These are phyloP conservation scores for Sebastes minor DNA, from an alignment of 2,797 vertebrate genomes.

Conservation along the genomic window DNA sequence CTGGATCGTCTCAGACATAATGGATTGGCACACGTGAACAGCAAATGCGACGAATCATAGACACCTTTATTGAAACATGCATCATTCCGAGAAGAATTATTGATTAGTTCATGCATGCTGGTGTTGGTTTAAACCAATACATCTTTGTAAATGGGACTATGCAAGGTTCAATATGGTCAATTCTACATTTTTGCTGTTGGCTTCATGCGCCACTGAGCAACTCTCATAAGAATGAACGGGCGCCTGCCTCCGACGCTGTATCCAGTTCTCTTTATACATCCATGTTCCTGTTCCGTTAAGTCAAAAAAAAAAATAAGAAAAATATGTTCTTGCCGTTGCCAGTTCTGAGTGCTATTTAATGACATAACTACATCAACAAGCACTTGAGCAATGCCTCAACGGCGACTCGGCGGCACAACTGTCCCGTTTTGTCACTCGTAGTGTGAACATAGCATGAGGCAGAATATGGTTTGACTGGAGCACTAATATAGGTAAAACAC, in stretches of 20 bases:
- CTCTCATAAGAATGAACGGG: too few species aligned
- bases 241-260: too few species aligned
- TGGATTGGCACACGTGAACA: background rate
- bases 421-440: background rate
- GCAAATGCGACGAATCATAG: background rate
- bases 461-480: background rate
- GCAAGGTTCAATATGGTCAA: background rate
- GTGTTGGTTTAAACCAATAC: slow-evolving; percentile 13
- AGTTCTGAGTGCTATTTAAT: background rate
- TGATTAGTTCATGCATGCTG: slow-evolving; percentile 7
- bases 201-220: too few species aligned
- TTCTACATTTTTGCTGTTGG: background rate
- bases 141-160: background rate
- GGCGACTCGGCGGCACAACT: background rate
- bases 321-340: background rate
- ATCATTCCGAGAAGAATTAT: background rate
- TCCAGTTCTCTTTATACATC: background rate
- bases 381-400: background rate
- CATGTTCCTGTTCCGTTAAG: background rate
- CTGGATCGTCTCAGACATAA: background rate
- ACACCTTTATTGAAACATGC: background rate
- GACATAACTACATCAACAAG: background rate
- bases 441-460: background rate
- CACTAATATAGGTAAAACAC: background rate
- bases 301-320: background rate